Conservation (phyloP, 2,797 vertebrate species). For the Dendrocincla fuliginosa region DNA sequence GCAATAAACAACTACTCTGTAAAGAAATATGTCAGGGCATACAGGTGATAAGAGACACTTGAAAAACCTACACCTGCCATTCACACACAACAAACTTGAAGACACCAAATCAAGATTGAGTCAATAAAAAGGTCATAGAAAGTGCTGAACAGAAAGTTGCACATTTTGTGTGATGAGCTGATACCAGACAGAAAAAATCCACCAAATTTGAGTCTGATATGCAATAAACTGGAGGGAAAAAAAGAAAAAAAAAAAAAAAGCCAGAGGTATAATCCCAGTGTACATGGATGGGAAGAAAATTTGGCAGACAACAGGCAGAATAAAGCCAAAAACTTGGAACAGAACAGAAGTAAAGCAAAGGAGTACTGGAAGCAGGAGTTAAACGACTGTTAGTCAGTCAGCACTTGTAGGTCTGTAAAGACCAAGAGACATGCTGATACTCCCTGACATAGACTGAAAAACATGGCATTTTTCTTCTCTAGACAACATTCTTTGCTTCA, state of each 20-base stretch:
- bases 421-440: not conserved
- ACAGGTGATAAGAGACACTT: not conserved
- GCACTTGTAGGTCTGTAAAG: not conserved
- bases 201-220: not conserved
- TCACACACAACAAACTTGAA: not conserved
- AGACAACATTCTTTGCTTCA: not conserved
- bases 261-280: not conserved
- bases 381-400: not conserved
- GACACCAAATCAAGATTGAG: not conserved
- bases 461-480: not conserved
- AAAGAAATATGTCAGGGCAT: not conserved
- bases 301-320: not conserved
- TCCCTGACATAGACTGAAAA: not conserved
- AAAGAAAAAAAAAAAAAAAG: not conserved
- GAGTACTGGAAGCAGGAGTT: not conserved
- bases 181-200: not conserved
- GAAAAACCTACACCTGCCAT: not conserved
- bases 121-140: not conserved
- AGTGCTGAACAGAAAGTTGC: not conserved
- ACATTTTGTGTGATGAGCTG: not conserved
- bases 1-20: not conserved
- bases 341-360: not conserved
- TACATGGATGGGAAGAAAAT: not conserved
- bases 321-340: not conserved
- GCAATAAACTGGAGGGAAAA: not conserved